phyloP scores from a whole-genome alignment of 2,888 invertebrate species.

The Papilio gigon region DNA sequence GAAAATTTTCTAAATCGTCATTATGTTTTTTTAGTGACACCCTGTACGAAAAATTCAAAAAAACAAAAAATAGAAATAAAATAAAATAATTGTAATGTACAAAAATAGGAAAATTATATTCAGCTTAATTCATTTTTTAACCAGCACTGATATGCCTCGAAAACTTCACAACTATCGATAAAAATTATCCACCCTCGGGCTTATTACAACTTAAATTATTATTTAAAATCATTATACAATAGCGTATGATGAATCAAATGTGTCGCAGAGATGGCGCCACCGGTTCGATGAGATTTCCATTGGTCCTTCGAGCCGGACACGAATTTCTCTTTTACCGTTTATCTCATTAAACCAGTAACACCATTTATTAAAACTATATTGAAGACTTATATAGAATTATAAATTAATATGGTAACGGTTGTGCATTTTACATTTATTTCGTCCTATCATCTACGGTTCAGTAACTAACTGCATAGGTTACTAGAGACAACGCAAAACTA shows the following conservation, averaged over 20 bases:
- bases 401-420: slow-evolving; percentile 62
- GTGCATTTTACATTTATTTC: slow-evolving; percentile 68
- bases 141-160: slow-evolving; percentile 71
- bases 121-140: slow-evolving; percentile 57
- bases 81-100: slow-evolving; percentile 54
- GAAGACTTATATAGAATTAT: slow-evolving; percentile 51
- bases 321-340: background rate
- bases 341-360: slow-evolving; percentile 33
- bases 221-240: slow-evolving; percentile 46
- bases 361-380: slow-evolving; percentile 24
- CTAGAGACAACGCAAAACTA: slow-evolving; percentile 63
- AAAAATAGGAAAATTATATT: slow-evolving; percentile 60
- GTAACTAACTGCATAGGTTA: slow-evolving; percentile 62
- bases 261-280: slow-evolving; percentile 35
- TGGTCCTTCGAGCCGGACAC: slow-evolving; percentile 47
- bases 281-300: slow-evolving; percentile 42
- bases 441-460: slow-evolving; percentile 62
- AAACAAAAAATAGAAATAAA: too few species aligned
- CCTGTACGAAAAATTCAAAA: slow-evolving; percentile 46
- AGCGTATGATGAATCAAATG: slow-evolving; percentile 45
- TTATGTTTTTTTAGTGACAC: slow-evolving; percentile 50
- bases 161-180: slow-evolving; percentile 68
- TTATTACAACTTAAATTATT: slow-evolving; percentile 45
- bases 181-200: slow-evolving; percentile 65
- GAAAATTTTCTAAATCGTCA: slow-evolving; percentile 38